A percentile compares a stretch with the other conserved stretches of the same genome.
Evolutionary conservation across 2,888 invertebrate species (phyloP).

Genomic region (Cheilosia vernalis): DNA sequence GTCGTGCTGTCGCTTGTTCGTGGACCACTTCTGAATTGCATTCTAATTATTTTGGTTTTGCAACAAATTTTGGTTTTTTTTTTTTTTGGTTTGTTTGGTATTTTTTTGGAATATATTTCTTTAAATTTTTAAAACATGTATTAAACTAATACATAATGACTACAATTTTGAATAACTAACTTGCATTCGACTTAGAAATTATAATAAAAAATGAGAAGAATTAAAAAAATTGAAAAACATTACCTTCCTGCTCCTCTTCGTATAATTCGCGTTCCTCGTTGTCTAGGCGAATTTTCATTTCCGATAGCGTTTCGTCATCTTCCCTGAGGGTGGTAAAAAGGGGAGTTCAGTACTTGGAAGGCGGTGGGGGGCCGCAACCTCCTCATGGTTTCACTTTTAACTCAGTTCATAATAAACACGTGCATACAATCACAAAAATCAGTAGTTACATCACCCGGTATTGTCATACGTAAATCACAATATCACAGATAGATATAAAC

Average conservation of each 20-base stretch:
- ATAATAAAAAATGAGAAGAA: not conserved
- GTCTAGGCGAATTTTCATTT: constrained; percentile 88
- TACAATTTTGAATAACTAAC: constrained; percentile 7
- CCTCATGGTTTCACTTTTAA: too few relatives aligned
- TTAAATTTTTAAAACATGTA: too few relatives aligned
- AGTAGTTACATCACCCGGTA: too few relatives aligned
- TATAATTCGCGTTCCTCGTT: constrained; percentile 87
- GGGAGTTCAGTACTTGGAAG: not conserved
- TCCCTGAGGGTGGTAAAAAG: constrained; percentile 84
- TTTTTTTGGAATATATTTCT: constrained; percentile 32
- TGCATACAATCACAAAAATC: too few relatives aligned
- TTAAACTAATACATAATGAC: not conserved
- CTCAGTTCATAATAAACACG: too few relatives aligned
- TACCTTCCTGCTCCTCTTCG: constrained; percentile 84
- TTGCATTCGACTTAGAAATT: constrained; percentile 24
- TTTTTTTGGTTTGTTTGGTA: constrained; percentile 37
- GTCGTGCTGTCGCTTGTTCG: constrained; percentile 87
- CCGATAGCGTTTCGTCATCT: constrained; percentile 89
- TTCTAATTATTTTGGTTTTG: constrained; percentile 79
- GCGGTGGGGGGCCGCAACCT: not conserved
- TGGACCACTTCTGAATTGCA: constrained; percentile 83
- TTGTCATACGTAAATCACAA: not conserved
- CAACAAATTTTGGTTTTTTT: constrained; percentile 47
- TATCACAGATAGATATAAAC: not conserved
- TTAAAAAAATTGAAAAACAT: not conserved